Percentiles rank a stretch among this genome's conserved stretches.
Evolutionary conservation across 1,140 invertebrate species (phyloP).

Genomic region (Ladona fulva): DNA sequence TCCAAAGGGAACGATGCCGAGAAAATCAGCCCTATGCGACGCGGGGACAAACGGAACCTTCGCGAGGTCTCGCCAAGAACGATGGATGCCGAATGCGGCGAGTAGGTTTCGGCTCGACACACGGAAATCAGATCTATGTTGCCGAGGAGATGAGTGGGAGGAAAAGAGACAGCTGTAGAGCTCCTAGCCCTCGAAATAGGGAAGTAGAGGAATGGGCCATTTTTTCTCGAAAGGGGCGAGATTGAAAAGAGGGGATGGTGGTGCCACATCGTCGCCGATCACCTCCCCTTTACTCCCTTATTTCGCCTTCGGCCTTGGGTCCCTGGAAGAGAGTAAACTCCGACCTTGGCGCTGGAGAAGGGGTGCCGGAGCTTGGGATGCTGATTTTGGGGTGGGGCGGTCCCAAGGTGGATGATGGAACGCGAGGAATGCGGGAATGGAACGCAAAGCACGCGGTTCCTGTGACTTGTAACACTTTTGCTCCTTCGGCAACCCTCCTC

Average conservation of each 20-base stretch:
- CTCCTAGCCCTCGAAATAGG: not conserved
- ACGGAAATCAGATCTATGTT: too few species aligned
- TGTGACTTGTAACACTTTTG: not conserved
- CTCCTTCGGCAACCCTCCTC: not conserved
- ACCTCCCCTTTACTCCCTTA: not conserved
- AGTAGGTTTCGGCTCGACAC: too few species aligned
- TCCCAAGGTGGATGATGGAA: constrained; percentile 7
- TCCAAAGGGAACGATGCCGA: too few species aligned
- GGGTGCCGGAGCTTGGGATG: not conserved
- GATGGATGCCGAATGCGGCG: too few species aligned
- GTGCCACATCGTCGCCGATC: not conserved
- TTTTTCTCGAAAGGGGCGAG: not conserved
- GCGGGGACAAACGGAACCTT: too few species aligned
- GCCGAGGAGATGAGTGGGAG: too few species aligned
- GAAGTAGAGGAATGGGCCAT: not conserved
- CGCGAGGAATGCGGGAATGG: not conserved
- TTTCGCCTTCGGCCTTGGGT: not conserved
- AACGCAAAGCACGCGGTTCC: not conserved
- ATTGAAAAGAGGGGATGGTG: not conserved
- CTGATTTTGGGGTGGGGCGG: not conserved
- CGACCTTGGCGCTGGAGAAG: not conserved
- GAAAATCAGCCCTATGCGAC: too few species aligned
- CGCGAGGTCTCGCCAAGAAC: too few species aligned
- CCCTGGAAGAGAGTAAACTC: not conserved
- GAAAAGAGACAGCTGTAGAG: too few species aligned